Evolutionary conservation across 2,888 invertebrate genomes (phyloP), one percentile per base, ranked within the genome.

Genomic region (Dryobota labecula): DNA sequence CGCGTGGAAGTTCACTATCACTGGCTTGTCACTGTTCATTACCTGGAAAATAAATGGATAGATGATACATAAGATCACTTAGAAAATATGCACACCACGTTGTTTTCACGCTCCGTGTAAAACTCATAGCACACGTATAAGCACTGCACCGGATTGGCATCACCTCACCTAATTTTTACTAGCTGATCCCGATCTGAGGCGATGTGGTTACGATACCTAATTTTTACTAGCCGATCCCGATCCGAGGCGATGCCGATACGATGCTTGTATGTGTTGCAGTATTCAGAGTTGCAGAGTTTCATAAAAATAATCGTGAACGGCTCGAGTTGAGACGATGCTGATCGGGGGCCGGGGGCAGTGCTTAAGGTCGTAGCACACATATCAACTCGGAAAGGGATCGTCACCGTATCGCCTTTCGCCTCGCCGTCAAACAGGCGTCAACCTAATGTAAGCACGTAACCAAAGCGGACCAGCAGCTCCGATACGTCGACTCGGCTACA

Each of bases 1-100:
- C 0, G 98, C 98, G 89, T 98, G 98, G 90, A 98, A 98, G 91
- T 98, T 98, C 0, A 98, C 98, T 91, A 98, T 98, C n/a, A 98
- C 98, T 43, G 98, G 98, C 87, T 97, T 97, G 49, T 97, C 97
- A 84, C 98, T 98, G 91, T 98, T 98, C 97, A 98, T 98, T 64
- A 98, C 97, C 97, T 96, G 89, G 15, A 78, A 47, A 47, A 45
- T 30, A 11, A 18, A 11, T 9, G 0, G 20, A 41, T 15, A 56
- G 11, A 45, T 27, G 27, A 51, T 49, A 33, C 5, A 18, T 33
- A 27, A 8, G 8, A 49, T 47, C 15, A 2, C 7, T 15, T 38
- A 20, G 30, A 15, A 30, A 4, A 7, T 7, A 13, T 20, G 20
- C 2, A 30, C 8, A 13, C 8, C 15, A 8, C 8, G 0, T 8